Base-by-base conservation (phyloP, 2,888 invertebrate genomes). In the Mythimna loreyi region DNA sequence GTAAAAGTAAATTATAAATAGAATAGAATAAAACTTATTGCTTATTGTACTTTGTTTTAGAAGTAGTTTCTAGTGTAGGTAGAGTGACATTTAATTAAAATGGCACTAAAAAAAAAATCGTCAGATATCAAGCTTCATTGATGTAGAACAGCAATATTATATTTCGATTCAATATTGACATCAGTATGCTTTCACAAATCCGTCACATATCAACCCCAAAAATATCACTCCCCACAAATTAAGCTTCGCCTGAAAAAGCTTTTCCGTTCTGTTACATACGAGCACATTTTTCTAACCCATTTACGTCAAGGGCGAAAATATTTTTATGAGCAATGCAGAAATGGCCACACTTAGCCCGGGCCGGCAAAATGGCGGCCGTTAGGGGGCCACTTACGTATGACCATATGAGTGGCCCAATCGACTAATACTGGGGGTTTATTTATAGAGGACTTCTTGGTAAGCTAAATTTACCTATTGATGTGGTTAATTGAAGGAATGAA, bases 321-420 rank as follows among this genome's bases (percentile, higher is more conserved):
- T 75, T 80, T 74, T 75, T 80, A 77, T 69, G 69, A 69, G 60
- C 60, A 75, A 55, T 64, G 76, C 60, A 68, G 75, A 68, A 75
- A 75, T 53, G 76, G 63, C 55, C 53, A 59, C 63, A 68, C 43
- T 75, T 57, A 80, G 67, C 43, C 52, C 23, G 36, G 57, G 9
- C 45, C 53, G 40, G 43, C 43, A 58, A 68, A 75, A 68, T 61
- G 64, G 57, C 67, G 56, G 66, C 50, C 21, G 30, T 62, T 53
- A 33, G 40, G 53, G 70, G 53, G 19, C 43, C 66, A 75, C 73
- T 65, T 52, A 36, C 55, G 56, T 52, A 60, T 63, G 75, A 68
- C 76, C 76, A 57, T 28, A 75, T 43, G 50, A 61, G 68, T 64
- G 47, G 49, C 56, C 47, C 57, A 75, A 60, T 80, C 62, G 63